These are phyloP conservation scores for Excalfactoria chinensis DNA, from an alignment of 2,113 vertebrate genomes.

Conservation along the genomic window DNA sequence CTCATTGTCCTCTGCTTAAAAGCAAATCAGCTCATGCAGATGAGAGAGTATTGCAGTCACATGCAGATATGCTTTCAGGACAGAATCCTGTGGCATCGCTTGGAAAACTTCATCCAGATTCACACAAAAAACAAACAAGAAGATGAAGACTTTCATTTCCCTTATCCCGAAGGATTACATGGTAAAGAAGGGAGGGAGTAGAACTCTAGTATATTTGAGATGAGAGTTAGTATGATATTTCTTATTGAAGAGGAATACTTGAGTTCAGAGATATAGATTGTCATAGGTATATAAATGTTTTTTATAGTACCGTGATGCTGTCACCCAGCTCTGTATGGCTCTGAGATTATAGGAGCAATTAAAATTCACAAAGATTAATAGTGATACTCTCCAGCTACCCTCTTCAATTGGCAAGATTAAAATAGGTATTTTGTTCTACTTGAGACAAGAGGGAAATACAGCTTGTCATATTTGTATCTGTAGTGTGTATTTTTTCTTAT, in stretches of 20 bases:
- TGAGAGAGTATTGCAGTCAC: not conserved
- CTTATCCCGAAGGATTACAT: not conserved
- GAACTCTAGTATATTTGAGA: not conserved
- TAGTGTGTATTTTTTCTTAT: not conserved
- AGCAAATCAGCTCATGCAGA: not conserved
- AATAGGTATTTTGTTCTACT: not conserved
- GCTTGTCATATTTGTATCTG: not conserved
- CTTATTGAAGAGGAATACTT: not conserved
- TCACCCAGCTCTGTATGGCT: not conserved
- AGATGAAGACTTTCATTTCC: not conserved
- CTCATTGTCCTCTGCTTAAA: not conserved
- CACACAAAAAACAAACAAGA: not conserved
- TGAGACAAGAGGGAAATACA: not conserved
- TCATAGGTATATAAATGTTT: not conserved
- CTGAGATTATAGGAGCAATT: not conserved
- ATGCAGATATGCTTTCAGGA: not conserved
- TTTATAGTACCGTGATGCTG: not conserved
- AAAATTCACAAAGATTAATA: not conserved
- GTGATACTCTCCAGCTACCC: not conserved
- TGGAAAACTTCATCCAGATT: not conserved
- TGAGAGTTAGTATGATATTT: not conserved
- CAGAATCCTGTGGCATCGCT: not conserved
- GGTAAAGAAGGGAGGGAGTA: not conserved
- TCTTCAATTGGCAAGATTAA: not conserved
- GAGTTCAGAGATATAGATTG: not conserved